Base-by-base conservation (phyloP, 2,113 vertebrate genomes). In the Cnemophilus loriae region DNA sequence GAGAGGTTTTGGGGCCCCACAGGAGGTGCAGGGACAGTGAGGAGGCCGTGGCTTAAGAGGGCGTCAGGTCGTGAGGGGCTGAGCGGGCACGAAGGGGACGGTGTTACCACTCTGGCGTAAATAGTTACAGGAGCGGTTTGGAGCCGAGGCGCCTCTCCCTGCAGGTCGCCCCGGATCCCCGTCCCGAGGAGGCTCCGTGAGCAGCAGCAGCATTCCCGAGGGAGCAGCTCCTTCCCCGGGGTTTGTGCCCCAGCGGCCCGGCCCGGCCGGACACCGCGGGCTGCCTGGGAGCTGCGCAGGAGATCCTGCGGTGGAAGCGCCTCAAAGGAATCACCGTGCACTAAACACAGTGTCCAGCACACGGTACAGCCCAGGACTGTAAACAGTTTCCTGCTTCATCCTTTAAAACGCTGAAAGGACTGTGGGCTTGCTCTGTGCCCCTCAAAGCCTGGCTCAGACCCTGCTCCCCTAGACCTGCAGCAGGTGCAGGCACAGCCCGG, bases 391-490 rank as follows among this genome's bases (percentile, higher is more conserved):
- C 14, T 21, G 13, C 52, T 26, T 27, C 26, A 15, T 12, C 32
- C 26, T 50, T 39, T 19, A 22, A 39, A 46, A 5, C 3, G 22
- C 14, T 11, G 7, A 5, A 33, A 39, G 53, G 11, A 3, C 32
- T 35, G 42, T 2, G 20, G 24, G 42, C 52, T 76, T 3, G 2
- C 35, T 67, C 6, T 47, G 57, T 33, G 1, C 39, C 39, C 3
- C 22, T 7, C n/a, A n/a, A 10, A 41, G 50, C 50, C 50, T 1
- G 4, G 70, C 42, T 65, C 50, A 20, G 52, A 13, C 16, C 8
- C 42, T 30, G 42, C 35, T 46, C 21, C 7, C 20, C 23, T 0
- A 0, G 4, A 11, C 5, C 47, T 1, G 1, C 22, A 11, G 42
- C 18, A 6, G 52, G 13, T 5, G 28, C 35, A 6, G 53, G 79